Percentiles rank a stretch among this genome's conserved stretches.
phyloP scores from a whole-genome alignment of 2,797 vertebrate genomes.

The Dermochelys coriacea region DNA sequence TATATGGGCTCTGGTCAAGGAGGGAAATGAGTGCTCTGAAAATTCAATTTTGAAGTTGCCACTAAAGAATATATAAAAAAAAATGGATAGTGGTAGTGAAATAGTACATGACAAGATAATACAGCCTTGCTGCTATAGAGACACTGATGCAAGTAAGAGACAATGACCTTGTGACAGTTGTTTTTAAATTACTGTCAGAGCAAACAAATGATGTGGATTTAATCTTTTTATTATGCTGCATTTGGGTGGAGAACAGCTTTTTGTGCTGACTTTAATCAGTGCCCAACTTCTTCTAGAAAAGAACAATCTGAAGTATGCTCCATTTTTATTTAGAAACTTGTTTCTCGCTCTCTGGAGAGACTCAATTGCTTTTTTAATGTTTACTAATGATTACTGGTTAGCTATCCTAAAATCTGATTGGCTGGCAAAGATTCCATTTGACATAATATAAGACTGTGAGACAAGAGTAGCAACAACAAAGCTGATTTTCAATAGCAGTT shows the following conservation, averaged over 20 bases:
- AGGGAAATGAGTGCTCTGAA: background rate
- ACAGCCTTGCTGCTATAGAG: slow-evolving; percentile 38
- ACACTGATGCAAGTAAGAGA: slow-evolving; percentile 23
- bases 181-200: background rate
- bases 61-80: background rate
- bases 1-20: background rate
- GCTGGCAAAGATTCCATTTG: background rate
- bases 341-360: background rate
- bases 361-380: background rate
- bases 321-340: background rate
- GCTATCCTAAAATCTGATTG: background rate
- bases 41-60: background rate
- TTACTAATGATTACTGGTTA: background rate
- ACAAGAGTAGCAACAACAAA: background rate
- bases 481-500: background rate
- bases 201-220: background rate
- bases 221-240: background rate
- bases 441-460: background rate
- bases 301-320: background rate
- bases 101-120: slow-evolving; percentile 4
- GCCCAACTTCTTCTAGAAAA: background rate
- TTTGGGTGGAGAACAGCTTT: background rate
- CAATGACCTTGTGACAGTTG: slow-evolving; percentile 46
- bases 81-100: slow-evolving; percentile 5
- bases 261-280: background rate